Conservation (phyloP, 2,113 vertebrate species). For the Calypte anna region DNA sequence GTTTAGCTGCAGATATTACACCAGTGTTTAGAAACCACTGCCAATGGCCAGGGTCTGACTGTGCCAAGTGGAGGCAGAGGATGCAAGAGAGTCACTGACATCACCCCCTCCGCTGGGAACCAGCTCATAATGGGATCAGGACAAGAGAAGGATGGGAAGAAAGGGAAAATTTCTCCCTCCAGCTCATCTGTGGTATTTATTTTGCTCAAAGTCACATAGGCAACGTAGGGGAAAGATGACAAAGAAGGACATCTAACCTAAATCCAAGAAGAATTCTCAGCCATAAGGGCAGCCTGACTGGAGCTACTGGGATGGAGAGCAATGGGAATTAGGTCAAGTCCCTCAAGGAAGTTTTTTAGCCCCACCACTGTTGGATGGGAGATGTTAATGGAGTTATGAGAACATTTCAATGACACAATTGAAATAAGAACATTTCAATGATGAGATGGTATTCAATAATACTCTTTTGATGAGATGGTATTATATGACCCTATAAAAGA, state of each 20-base stretch:
- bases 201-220: neutral
- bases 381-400: neutral
- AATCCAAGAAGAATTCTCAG: neutral
- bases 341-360: neutral
- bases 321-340: neutral
- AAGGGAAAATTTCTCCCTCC: neutral
- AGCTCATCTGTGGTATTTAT: neutral
- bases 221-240: neutral
- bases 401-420: neutral
- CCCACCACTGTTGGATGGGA: neutral
- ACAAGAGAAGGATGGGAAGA: neutral
- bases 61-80: neutral
- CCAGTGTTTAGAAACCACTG: neutral
- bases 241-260: neutral
- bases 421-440: too few species aligned
- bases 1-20: slow-evolving; percentile 42
- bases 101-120: neutral
- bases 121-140: neutral
- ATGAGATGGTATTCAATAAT: too few species aligned
- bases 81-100: neutral
- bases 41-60: neutral
- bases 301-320: neutral
- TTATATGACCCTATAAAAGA: neutral
- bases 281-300: neutral
- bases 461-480: neutral